Base-by-base conservation (phyloP, 2,113 vertebrate genomes). In the Paralichthys olivaceus region DNA sequence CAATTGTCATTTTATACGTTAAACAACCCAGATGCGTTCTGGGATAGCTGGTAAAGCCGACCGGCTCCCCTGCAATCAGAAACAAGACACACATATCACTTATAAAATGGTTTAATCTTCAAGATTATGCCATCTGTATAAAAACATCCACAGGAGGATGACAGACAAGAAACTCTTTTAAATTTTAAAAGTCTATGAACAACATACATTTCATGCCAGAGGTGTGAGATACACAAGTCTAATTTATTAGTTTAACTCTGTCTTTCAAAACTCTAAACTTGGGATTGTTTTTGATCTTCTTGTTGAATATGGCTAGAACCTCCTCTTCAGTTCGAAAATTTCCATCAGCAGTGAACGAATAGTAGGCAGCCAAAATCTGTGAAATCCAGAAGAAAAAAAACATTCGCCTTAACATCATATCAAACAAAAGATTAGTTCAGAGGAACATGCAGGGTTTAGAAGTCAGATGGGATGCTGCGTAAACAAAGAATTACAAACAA, bases 291-390 rank as follows among this genome's bases (percentile, higher is more conserved):
- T 87, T 95, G 79, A 99, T 87, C 90, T 99, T 99, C 93, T 95
- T 96, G 91, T 96, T 97, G 91, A 99, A 99, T 37, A 92, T 81
- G 32, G 87, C 94, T 2, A 96, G 86, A 59, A 97, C 89, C 4
- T 98, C 95, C 72, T 95, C 96, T 79, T 98, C 94, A 0, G 95
- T 94, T 77, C 78, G 95, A 88, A 95, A 94, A 51, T 88, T 89
- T 13, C 85, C 58, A 22, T 93, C 95, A 4, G 86, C 92, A 3
- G 86, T 87, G 84, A 95, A 92, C 0, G 93, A 81, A 0, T 95
- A 95, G 81, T 98, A 99, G 0, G 97, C 97, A 23, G 96, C 93
- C 85, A 99, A 67, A 61, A 99, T 94, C 98, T 99, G 90, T 9
- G 90, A 62, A 74, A 72, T n/a, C 23, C 8, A 34, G 7, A 34